A percentile compares a stretch with the other conserved stretches of the same genome.
Conservation (phyloP, 2,888 invertebrate genomes). For the Epistrophe eligans region DNA sequence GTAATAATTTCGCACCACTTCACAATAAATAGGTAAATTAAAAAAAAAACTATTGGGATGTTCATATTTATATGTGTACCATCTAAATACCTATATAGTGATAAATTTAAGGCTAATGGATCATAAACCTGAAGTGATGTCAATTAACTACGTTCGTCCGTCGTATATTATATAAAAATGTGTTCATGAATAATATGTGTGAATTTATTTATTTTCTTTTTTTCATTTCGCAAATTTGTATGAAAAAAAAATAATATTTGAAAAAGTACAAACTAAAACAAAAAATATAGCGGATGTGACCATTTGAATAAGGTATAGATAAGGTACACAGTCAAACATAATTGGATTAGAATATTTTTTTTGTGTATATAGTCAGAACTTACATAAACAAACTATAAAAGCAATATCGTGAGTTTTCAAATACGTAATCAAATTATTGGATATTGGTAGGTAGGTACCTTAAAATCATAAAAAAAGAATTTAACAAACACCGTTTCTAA, state of each 20-base stretch:
- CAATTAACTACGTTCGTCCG: background rate
- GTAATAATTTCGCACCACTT: background rate
- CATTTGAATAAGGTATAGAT: background rate
- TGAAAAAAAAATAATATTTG: background rate
- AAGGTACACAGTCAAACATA: background rate
- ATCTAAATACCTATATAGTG: too few relatives aligned
- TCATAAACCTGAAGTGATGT: slow-evolving; percentile 38
- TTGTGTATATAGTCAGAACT: too few relatives aligned
- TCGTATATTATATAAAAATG: background rate
- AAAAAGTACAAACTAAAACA: background rate
- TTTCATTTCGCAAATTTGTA: background rate
- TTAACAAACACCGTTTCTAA: background rate
- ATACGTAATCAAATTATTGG: background rate
- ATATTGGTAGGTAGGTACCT: background rate
- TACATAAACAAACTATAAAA: too few relatives aligned
- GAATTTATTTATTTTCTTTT: background rate
- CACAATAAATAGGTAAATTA: too few relatives aligned
- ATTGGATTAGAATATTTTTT: background rate
- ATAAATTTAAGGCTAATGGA: slow-evolving; percentile 21
- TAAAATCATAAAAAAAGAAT: background rate
- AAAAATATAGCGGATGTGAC: background rate
- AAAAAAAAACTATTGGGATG: background rate
- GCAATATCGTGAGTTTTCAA: background rate
- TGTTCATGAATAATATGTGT: slow-evolving; percentile 22
- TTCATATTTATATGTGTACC: background rate